Conservation (phyloP, 1,140 invertebrate genomes). For the Heliconius melpomene region DNA sequence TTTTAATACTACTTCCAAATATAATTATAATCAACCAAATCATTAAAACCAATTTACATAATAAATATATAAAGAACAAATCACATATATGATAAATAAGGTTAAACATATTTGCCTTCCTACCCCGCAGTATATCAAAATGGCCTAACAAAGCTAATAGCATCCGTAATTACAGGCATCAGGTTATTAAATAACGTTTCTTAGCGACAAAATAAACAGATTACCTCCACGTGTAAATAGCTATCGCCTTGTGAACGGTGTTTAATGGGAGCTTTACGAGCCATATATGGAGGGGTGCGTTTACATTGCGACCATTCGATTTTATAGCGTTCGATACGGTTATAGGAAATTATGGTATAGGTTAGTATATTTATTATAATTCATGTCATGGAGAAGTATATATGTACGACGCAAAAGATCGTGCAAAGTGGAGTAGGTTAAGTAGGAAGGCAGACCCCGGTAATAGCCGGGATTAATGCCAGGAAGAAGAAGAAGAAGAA, state of each 20-base stretch:
- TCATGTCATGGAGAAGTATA: background rate
- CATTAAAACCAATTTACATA: background rate
- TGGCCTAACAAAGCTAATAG: constrained; percentile 40
- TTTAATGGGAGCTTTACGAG: constrained; percentile 34
- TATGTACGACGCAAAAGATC: no score
- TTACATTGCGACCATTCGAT: constrained; percentile 28
- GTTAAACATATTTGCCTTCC: background rate
- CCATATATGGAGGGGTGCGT: constrained; percentile 20
- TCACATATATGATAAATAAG: background rate
- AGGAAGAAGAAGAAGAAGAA: no score
- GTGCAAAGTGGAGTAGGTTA: no score
- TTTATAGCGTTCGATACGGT: constrained; percentile 17
- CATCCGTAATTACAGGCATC: constrained; percentile 38
- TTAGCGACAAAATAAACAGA: constrained; percentile 44
- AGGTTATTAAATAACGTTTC: constrained; percentile 43
- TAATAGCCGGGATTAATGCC: no score
- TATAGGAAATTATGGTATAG: background rate
- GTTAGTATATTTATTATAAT: background rate
- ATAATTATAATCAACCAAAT: background rate
- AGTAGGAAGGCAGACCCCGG: no score
- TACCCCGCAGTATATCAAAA: constrained; percentile 5
- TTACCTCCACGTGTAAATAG: constrained; percentile 41
- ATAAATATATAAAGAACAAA: background rate
- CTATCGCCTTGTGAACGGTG: constrained; percentile 34
- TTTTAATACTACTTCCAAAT: no score